phyloP scores from a whole-genome alignment of 2,888 invertebrate genomes.

The Gymnoscelis rufifasciata region DNA sequence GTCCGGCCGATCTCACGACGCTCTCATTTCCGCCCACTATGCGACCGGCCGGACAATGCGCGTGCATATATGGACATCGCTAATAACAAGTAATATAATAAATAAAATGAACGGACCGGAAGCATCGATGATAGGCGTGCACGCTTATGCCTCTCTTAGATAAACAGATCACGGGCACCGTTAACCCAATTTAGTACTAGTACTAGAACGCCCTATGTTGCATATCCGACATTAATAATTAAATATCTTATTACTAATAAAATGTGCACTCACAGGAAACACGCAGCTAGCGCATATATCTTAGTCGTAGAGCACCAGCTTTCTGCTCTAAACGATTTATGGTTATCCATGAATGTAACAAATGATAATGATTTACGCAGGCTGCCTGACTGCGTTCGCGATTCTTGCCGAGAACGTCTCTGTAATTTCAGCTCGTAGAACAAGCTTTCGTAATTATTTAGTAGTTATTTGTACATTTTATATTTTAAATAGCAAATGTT shows the following conservation, averaged over 20 bases:
- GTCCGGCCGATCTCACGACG: slow-evolving; percentile 48
- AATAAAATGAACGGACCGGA: slow-evolving; percentile 62
- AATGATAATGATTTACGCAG: slow-evolving; percentile 40
- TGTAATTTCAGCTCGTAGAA: slow-evolving; percentile 48
- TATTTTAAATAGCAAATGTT: slow-evolving; percentile 40
- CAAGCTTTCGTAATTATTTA: slow-evolving; percentile 49
- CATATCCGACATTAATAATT: slow-evolving; percentile 8
- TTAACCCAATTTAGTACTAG: slow-evolving; percentile 56
- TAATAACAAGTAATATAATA: slow-evolving; percentile 45
- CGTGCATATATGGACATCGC: slow-evolving; percentile 43
- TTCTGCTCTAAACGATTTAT: slow-evolving; percentile 1
- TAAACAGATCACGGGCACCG: slow-evolving; percentile 56
- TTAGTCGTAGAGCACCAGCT: neutral
- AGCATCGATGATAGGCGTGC: slow-evolving; percentile 58
- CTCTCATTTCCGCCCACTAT: slow-evolving; percentile 45
- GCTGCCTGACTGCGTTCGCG: slow-evolving; percentile 34
- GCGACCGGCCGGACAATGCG: slow-evolving; percentile 29
- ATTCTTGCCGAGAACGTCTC: slow-evolving; percentile 44
- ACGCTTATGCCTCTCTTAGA: slow-evolving; percentile 56
- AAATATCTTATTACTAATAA: neutral
- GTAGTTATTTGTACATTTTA: slow-evolving; percentile 56
- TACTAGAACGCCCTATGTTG: slow-evolving; percentile 42
- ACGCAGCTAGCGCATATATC: neutral
- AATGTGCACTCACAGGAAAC: neutral
- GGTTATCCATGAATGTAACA: slow-evolving; percentile 36